Conservation (phyloP, 2,797 vertebrate genomes). For the Semotilus atromaculatus region DNA sequence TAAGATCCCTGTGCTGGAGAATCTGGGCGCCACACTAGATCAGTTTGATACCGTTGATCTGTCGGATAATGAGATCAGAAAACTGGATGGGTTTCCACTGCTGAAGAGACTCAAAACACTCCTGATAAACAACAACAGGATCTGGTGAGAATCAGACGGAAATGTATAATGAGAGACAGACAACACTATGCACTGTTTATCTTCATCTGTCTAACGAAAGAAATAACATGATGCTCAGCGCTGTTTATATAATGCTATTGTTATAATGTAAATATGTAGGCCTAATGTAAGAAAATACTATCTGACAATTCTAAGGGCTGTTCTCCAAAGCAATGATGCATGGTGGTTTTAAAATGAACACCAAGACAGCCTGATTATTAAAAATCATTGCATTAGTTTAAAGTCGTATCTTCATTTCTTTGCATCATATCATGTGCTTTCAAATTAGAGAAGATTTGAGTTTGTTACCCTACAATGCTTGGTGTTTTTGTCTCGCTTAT, state of each 20-base stretch:
- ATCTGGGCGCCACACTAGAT: conserved; percentile 93
- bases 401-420: not conserved
- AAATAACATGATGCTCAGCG: too few relatives aligned
- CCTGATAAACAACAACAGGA: conserved; percentile 94
- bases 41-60: conserved; percentile 97
- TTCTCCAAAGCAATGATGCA: not conserved
- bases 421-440: not conserved
- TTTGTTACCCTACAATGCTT: not conserved
- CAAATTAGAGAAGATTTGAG: not conserved
- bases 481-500: not conserved
- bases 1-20: conserved; percentile 96
- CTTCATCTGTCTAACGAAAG: not conserved
- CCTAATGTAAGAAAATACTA: too few relatives aligned
- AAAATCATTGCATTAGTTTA: not conserved
- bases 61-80: conserved; percentile 95
- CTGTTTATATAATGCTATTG: not conserved
- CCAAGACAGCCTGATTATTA: not conserved
- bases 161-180: not conserved
- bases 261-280: not conserved
- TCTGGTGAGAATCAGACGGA: conserved; percentile 79
- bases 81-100: conserved; percentile 93
- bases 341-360: not conserved
- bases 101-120: conserved; percentile 90
- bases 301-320: not conserved
- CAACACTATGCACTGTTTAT: not conserved